phyloP scores from a whole-genome alignment of 2,113 vertebrate species.

The Hyaena hyaena region DNA sequence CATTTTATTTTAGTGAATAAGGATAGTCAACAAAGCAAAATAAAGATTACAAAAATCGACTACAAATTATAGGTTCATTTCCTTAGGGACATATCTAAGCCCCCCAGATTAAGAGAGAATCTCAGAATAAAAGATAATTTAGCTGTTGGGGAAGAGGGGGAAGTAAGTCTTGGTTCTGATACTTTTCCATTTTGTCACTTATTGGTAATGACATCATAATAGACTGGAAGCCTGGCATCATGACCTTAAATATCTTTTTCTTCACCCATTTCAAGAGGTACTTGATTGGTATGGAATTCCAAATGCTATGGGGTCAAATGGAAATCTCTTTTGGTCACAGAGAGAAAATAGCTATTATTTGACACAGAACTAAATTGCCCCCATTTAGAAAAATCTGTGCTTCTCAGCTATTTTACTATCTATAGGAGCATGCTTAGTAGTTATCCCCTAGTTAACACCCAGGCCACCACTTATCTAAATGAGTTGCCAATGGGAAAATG shows the following conservation, averaged over 20 bases:
- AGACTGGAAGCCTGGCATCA: neutral
- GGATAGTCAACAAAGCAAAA: neutral
- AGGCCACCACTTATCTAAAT: slow-evolving; percentile 50
- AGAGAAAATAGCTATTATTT: slow-evolving; percentile 59
- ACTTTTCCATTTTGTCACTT: neutral
- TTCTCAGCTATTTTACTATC: slow-evolving; percentile 46
- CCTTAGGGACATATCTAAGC: neutral
- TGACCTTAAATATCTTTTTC: neutral
- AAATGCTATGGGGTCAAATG: neutral
- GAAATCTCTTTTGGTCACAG: neutral
- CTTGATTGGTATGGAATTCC: neutral
- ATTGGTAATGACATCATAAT: neutral
- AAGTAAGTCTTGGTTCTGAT: neutral
- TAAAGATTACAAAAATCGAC: neutral
- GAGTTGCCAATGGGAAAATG: slow-evolving; percentile 50
- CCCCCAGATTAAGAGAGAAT: neutral
- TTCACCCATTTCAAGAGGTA: neutral
- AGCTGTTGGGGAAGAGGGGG: rapidly evolving
- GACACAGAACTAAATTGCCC: neutral
- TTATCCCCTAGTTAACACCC: slow-evolving; percentile 40
- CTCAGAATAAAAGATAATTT: neutral
- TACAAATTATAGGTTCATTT: neutral
- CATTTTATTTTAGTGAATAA: neutral
- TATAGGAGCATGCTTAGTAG: neutral
- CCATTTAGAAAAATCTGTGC: slow-evolving; percentile 12